A percentile compares a stretch with the other conserved stretches of the same genome.
Evolutionary conservation across 2,797 vertebrate species (phyloP).

Genomic region (Diglossa cyanea): DNA sequence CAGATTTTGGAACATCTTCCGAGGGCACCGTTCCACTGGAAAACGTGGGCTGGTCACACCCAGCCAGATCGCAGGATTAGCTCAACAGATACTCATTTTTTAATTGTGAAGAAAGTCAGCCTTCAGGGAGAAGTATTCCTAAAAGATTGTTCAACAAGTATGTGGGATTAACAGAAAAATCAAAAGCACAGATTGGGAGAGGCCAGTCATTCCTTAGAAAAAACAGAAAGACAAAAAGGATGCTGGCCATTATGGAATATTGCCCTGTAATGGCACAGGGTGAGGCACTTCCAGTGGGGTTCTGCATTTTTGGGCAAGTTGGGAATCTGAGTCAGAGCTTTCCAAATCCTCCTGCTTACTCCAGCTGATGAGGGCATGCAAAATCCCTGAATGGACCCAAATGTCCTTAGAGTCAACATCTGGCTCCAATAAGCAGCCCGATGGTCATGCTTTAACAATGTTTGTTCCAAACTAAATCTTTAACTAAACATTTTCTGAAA

Average conservation of each 20-base stretch:
- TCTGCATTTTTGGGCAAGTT: constrained; percentile 51
- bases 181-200: neutral
- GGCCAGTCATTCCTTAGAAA: neutral
- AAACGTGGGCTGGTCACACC: constrained; percentile 55
- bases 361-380: constrained; percentile 78
- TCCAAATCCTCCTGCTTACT: constrained; percentile 71
- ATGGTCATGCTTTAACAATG: constrained; percentile 65
- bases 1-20: constrained; percentile 16
- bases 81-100: constrained; percentile 38
- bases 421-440: constrained; percentile 83
- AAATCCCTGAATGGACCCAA: constrained; percentile 79
- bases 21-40: constrained; percentile 51
- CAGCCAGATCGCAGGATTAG: constrained; percentile 44
- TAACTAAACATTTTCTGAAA: constrained; percentile 70
- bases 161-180: neutral
- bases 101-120: constrained; percentile 48
- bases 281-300: constrained; percentile 19
- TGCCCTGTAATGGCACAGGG: constrained; percentile 1
- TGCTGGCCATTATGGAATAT: neutral
- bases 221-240: neutral
- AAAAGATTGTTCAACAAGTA: neutral
- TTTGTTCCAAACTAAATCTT: constrained; percentile 66
- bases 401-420: constrained; percentile 78
- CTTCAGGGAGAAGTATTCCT: constrained; percentile 45
- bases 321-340: constrained; percentile 53